A percentile compares a stretch with the other conserved stretches of the same genome.
phyloP scores from a whole-genome alignment of 2,797 vertebrate genomes.

The Phoebastria nigripes region DNA sequence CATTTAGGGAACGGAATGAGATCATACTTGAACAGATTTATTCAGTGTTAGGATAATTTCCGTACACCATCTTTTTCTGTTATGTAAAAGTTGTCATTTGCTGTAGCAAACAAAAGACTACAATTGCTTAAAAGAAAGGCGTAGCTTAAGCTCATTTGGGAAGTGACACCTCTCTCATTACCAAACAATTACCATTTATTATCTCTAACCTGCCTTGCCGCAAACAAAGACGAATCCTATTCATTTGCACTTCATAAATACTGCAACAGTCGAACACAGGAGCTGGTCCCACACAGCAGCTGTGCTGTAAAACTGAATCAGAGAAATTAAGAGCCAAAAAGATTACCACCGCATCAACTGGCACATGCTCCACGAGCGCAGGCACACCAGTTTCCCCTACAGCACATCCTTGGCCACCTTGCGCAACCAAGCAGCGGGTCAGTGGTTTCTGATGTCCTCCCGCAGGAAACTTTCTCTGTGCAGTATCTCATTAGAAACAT shows the following conservation, averaged over 20 bases:
- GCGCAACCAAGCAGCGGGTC: not conserved
- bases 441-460: not conserved
- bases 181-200: not conserved
- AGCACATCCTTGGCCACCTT: not conserved
- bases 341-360: slow-evolving; percentile 31
- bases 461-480: not conserved
- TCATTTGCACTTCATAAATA: slow-evolving; percentile 20
- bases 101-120: not conserved
- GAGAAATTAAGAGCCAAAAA: slow-evolving; percentile 21
- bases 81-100: not conserved
- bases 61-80: not conserved
- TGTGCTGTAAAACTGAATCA: slow-evolving; percentile 63
- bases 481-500: not conserved
- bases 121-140: not conserved
- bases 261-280: not conserved
- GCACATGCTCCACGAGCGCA: slow-evolving; percentile 6
- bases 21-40: not conserved
- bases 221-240: not conserved
- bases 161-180: not conserved
- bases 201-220: not conserved
- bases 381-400: not conserved
- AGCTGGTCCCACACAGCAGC: slow-evolving; percentile 65
- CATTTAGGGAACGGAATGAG: not conserved
- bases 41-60: not conserved
- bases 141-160: not conserved